phyloP scores from a whole-genome alignment of 2,888 invertebrate genomes.

The Lithodes maja region DNA sequence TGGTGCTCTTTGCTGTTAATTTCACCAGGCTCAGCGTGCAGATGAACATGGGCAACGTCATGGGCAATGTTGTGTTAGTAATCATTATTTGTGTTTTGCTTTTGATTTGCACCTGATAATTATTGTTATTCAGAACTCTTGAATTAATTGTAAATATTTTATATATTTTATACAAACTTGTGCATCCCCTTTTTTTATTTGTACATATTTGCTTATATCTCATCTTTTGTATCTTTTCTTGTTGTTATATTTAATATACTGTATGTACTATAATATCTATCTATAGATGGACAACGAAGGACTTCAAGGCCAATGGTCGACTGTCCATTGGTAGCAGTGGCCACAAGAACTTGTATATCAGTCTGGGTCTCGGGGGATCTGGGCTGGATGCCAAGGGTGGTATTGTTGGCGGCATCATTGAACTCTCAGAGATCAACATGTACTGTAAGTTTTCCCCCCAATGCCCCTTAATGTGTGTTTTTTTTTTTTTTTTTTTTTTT shows the following conservation, averaged over 20 bases:
- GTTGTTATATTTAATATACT: too few species aligned
- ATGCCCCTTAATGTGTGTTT: too few species aligned
- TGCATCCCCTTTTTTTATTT: background rate
- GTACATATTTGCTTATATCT: too few species aligned
- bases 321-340: constrained; percentile 95
- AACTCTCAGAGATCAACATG: constrained; percentile 90
- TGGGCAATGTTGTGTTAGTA: constrained; percentile 94
- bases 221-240: too few species aligned
- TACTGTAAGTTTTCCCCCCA: constrained; percentile 79
- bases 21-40: constrained; percentile 96
- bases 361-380: constrained; percentile 90
- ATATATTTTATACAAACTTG: background rate
- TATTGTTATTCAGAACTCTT: background rate
- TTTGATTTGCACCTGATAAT: too few species aligned
- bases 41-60: constrained; percentile 99
- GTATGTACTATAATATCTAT: too few species aligned
- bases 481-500: too few species aligned
- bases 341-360: constrained; percentile 93
- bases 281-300: constrained; percentile 90
- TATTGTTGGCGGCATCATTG: constrained; percentile 96
- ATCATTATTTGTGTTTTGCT: background rate
- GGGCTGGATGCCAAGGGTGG: constrained; percentile 97
- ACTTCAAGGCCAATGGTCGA: constrained; percentile 92
- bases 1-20: constrained; percentile 96
- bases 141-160: background rate